phyloP scores from a whole-genome alignment of 2,888 invertebrate species.

The Volucella inflata region DNA sequence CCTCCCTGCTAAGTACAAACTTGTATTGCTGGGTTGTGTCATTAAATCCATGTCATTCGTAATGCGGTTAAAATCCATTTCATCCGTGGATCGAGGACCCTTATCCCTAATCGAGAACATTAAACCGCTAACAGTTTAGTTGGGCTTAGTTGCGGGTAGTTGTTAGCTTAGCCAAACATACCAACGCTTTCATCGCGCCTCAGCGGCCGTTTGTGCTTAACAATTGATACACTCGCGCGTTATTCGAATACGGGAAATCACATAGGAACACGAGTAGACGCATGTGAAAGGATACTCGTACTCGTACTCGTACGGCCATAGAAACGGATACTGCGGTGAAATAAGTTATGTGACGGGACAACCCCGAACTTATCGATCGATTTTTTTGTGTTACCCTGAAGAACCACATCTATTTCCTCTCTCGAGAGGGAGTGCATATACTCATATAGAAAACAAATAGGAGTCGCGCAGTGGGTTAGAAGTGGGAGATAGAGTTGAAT shows the following conservation, averaged over 20 bases:
- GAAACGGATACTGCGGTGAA: not conserved
- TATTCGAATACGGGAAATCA: conserved; percentile 37
- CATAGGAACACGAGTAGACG: conserved; percentile 13
- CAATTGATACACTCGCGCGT: conserved; percentile 23
- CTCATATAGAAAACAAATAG: too few relatives aligned
- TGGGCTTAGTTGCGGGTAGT: conserved; percentile 18
- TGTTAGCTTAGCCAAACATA: not conserved
- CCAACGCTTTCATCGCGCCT: too few relatives aligned
- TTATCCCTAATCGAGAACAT: conserved; percentile 55
- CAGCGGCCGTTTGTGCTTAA: conserved; percentile 8
- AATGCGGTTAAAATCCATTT: conserved; percentile 68
- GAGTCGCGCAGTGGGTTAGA: too few relatives aligned
- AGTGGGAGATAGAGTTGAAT: too few relatives aligned
- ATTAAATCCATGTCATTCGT: conserved; percentile 65
- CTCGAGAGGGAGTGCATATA: too few relatives aligned
- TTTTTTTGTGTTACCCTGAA: not conserved
- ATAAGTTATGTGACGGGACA: conserved; percentile 29
- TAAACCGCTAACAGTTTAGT: conserved; percentile 49
- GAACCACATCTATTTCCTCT: not conserved
- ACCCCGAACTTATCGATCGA: conserved; percentile 47
- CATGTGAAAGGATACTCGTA: not conserved
- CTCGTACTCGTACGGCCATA: too few relatives aligned
- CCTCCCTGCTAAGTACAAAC: too few relatives aligned
- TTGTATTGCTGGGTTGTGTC: too few relatives aligned
- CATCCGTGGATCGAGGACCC: conserved; percentile 55